These are phyloP conservation scores for Lutjanus argentimaculatus DNA, from an alignment of 2,797 vertebrate genomes.

Conservation along the genomic window DNA sequence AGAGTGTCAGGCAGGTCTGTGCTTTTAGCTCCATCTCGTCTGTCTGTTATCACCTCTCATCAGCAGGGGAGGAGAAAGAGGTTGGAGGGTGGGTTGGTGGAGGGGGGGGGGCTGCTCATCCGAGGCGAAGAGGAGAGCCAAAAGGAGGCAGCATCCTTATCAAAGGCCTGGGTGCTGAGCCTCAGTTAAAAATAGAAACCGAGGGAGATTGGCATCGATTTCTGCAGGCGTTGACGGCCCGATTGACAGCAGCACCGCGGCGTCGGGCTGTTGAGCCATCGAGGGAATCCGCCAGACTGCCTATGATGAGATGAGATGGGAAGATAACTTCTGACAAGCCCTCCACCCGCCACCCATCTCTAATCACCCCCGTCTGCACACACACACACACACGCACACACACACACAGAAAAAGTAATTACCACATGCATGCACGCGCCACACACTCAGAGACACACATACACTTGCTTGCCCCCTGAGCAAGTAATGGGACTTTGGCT, in stretches of 20 bases:
- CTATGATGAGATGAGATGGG: conserved; percentile 85
- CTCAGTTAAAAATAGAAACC: conserved; percentile 83
- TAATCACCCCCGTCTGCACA: conserved; percentile 77
- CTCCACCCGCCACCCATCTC: conserved; percentile 77
- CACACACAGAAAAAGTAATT: conserved; percentile 80
- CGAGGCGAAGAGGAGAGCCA: conserved; percentile 64
- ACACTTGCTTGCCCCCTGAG: conserved; percentile 71
- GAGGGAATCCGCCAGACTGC: conserved; percentile 84
- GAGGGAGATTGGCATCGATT: conserved; percentile 86
- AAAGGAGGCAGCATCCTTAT: conserved; percentile 81
- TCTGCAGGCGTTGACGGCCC: conserved; percentile 82
- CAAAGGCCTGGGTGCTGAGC: conserved; percentile 79
- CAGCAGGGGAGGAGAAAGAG: conserved; percentile 56
- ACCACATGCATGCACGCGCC: conserved; percentile 61
- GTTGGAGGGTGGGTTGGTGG: conserved; percentile 15
- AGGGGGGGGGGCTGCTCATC: conserved; percentile 58
- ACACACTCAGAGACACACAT: conserved; percentile 27
- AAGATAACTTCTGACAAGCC: conserved; percentile 85
- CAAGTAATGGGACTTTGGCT: conserved; percentile 83
- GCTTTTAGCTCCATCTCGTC: conserved; percentile 72
- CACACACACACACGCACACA: conserved; percentile 40
- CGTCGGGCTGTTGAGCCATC: conserved; percentile 79
- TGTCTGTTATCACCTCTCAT: conserved; percentile 78
- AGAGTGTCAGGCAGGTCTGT: conserved; percentile 52
- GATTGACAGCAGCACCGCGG: conserved; percentile 82